Conservation (phyloP, 2,797 vertebrate genomes). For the Babyrousa celebensis region DNA sequence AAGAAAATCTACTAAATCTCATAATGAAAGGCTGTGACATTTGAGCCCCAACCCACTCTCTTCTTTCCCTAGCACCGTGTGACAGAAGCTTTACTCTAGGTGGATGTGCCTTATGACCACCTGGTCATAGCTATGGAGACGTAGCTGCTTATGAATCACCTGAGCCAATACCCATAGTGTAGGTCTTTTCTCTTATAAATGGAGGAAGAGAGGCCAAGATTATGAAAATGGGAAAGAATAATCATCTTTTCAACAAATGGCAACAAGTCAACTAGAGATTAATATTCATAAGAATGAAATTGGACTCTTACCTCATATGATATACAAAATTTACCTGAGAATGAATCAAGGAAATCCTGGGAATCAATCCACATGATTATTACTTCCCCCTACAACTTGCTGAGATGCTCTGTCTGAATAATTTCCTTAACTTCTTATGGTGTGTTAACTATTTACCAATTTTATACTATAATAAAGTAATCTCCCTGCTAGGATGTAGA, state of each 20-base stretch:
- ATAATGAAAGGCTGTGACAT: not conserved
- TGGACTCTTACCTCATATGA: not conserved
- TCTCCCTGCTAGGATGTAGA: not conserved
- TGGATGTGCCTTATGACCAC: not conserved
- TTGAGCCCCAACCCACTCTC: not conserved
- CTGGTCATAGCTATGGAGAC: not conserved
- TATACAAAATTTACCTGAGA: not conserved
- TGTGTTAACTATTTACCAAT: not conserved
- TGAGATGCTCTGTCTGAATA: not conserved
- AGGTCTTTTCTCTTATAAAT: conserved; percentile 12
- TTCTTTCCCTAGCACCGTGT: not conserved
- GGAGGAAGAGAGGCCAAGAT: not conserved
- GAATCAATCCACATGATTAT: not conserved
- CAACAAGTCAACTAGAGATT: not conserved
- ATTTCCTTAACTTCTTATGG: not conserved
- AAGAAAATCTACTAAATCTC: not conserved
- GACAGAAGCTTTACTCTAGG: not conserved
- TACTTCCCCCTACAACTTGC: not conserved
- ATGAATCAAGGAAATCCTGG: not conserved
- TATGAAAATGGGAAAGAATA: not conserved
- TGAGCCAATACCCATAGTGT: not conserved
- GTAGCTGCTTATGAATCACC: not conserved
- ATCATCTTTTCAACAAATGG: not conserved
- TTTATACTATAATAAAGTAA: not conserved
- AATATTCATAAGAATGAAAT: not conserved